Conservation (phyloP, 2,888 invertebrate species). For the Diogma glabrata region DNA sequence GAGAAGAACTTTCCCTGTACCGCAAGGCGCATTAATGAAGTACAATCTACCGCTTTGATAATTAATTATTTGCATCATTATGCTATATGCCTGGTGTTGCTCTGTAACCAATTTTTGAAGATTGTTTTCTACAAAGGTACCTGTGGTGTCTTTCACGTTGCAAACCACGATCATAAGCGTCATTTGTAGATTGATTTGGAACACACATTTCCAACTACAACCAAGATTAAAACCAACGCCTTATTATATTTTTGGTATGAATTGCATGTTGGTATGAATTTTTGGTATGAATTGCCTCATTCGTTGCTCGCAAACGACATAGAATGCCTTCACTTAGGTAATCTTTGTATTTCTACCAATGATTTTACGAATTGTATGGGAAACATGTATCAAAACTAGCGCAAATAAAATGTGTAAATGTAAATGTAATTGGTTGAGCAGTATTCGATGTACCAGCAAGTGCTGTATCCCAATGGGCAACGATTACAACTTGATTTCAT, state of each 20-base stretch:
- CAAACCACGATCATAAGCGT: too few relatives aligned
- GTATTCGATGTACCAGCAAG: constrained; percentile 19
- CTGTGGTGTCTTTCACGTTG: too few relatives aligned
- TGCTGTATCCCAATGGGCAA: constrained; percentile 21
- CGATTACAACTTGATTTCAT: constrained; percentile 22
- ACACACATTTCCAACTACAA: neutral
- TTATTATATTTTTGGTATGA: neutral
- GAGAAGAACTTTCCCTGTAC: too few relatives aligned
- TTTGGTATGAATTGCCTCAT: neutral
- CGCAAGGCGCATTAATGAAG: too few relatives aligned
- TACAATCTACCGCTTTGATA: too few relatives aligned
- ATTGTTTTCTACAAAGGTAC: too few relatives aligned
- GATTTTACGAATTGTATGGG: neutral
- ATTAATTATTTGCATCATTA: too few relatives aligned
- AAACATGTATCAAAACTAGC: too few relatives aligned
- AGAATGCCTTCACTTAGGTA: neutral
- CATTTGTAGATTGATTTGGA: neutral
- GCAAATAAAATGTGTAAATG: too few relatives aligned
- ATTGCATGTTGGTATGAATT: neutral
- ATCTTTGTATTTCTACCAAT: too few relatives aligned
- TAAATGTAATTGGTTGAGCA: constrained; percentile 1
- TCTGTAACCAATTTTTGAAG: too few relatives aligned
- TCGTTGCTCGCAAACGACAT: neutral
- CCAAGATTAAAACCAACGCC: neutral
- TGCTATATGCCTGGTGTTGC: too few relatives aligned